phyloP scores from a whole-genome alignment of 2,113 vertebrate species.

The Crotalus horridus region DNA sequence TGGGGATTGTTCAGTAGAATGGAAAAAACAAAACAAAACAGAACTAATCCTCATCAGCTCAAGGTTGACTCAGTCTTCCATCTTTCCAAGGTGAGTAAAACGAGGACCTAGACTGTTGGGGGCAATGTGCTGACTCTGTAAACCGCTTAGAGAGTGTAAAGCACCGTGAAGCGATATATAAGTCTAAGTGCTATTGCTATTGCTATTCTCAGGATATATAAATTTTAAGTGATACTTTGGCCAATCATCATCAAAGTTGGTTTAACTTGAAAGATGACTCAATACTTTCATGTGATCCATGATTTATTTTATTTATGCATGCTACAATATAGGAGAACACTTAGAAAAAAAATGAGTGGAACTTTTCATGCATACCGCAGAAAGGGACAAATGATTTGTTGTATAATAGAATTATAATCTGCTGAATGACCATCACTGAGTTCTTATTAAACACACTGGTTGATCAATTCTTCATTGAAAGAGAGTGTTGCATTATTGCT shows the following conservation, averaged over 20 bases:
- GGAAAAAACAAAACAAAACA: too few relatives aligned
- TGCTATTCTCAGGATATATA: not conserved
- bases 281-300: not conserved
- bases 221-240: not conserved
- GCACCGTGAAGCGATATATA: too few relatives aligned
- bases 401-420: not conserved
- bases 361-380: not conserved
- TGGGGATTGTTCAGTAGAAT: too few relatives aligned
- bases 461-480: not conserved
- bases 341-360: not conserved
- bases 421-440: not conserved
- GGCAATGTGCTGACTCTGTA: too few relatives aligned
- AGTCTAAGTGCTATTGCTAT: too few relatives aligned
- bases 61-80: too few relatives aligned
- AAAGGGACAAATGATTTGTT: not conserved
- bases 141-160: too few relatives aligned
- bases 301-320: not conserved
- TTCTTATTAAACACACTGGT: not conserved
- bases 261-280: too few relatives aligned
- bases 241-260: not conserved
- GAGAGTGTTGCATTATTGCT: not conserved
- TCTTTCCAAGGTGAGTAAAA: too few relatives aligned
- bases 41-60: too few relatives aligned
- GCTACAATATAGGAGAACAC: not conserved
- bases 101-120: too few relatives aligned